Evolutionary conservation across 23 tunicate species (phyloP), one percentile per base, ranked within the genome.

Genomic region (Clavelina lepadiformis): DNA sequence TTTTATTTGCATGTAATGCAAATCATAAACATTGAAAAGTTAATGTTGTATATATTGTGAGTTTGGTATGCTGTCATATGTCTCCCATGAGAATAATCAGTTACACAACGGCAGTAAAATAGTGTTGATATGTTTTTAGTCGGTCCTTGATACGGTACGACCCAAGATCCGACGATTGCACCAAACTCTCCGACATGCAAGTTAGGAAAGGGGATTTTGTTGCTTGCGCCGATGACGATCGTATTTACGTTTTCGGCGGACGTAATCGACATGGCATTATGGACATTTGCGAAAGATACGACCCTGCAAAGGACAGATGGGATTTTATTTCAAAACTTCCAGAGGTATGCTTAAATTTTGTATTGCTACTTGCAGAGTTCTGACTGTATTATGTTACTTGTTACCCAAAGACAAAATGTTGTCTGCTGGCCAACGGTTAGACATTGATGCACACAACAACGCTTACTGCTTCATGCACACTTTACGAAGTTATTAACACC

Each of bases 181-280:
- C 61, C 18, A 18, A 67, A 28, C 34, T 92, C 1, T 80, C 98
- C 28, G 30, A 67, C 20, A 83, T 92, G 98, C 49, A 24, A 3
- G 66, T 34, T 5, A 77, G 70, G 27, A 41, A 93, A 24, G 92
- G 74, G 5, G 98, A 92, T 57, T 83, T 84, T 59, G 76, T 61
- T 18, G 93, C 87, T 15, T 83, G 93, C 32, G 72, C 68, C 7
- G 13, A 74, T 51, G 60, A 63, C 62, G 72, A 80, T 54, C n/a
- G 25, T 47, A 73, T 92, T 26, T 79, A 73, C 61, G 98, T 78
- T 21, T 59, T 80, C 35, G 98, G 98, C 13, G 98, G 98, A n/a
- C 75, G 83, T 11, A 78, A 80, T 55, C 65, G 65, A 51, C 31
- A 38, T 22, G 87, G 96, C 3, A 79, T 55, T 0, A 33, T 91